These are phyloP conservation scores for Daubentonia madagascariensis DNA, from an alignment of 2,113 vertebrate genomes.

Conservation along the genomic window DNA sequence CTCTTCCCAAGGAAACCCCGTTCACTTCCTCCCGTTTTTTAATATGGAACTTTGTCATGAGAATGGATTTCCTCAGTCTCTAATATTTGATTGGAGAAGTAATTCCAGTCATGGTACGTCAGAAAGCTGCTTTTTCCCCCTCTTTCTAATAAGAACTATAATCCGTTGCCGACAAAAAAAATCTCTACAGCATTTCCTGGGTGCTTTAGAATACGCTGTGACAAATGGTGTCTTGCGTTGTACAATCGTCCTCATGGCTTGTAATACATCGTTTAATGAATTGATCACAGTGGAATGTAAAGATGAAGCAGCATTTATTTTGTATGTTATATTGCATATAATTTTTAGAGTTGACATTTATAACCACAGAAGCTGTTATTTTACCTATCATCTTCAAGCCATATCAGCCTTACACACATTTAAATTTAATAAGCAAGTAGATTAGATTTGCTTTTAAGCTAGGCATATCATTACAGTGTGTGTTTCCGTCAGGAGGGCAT, in stretches of 20 bases:
- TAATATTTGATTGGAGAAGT: constrained; percentile 74
- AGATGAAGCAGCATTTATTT: constrained; percentile 86
- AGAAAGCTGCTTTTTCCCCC: constrained; percentile 49
- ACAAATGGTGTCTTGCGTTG: constrained; percentile 82
- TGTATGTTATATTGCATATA: constrained; percentile 86
- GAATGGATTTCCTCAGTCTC: constrained; percentile 65
- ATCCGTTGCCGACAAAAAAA: constrained; percentile 75
- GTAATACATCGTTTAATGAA: constrained; percentile 86
- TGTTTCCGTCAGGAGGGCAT: constrained; percentile 74
- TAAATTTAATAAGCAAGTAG: constrained; percentile 91
- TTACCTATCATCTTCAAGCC: constrained; percentile 87
- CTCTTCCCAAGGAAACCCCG: neutral
- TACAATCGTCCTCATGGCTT: constrained; percentile 80
- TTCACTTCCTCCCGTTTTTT: neutral
- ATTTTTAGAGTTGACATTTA: constrained; percentile 89
- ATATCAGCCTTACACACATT: constrained; percentile 89
- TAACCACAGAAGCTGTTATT: constrained; percentile 87
- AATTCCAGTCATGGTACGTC: constrained; percentile 67
- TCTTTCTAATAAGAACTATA: constrained; percentile 77
- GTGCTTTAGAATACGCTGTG: constrained; percentile 79
- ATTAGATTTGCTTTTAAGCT: constrained; percentile 90
- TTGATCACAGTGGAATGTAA: constrained; percentile 86
- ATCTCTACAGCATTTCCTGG: constrained; percentile 79
- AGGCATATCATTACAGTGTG: constrained; percentile 84
- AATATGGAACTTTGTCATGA: constrained; percentile 23